Percentiles rank a stretch among this genome's conserved stretches.
phyloP scores from a whole-genome alignment of 2,888 invertebrate species.

The Chaitophorus viminalis region DNA sequence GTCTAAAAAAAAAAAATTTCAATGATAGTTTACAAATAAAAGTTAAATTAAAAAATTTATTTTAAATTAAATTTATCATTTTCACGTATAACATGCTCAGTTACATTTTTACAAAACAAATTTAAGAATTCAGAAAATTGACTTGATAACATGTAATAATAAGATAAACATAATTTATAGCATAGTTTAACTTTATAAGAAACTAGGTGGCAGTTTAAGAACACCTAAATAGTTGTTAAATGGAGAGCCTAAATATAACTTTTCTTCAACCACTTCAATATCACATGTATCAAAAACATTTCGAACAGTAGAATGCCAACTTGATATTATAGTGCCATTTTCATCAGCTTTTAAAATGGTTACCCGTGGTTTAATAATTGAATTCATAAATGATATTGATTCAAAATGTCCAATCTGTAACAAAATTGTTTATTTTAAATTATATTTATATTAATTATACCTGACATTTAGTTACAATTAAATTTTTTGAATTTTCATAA shows the following conservation, averaged over 20 bases:
- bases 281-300: constrained; percentile 73
- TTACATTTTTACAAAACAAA: not conserved
- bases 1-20: too few species aligned
- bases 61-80: too few species aligned
- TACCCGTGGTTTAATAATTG: constrained; percentile 68
- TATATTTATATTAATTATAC: not conserved
- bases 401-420: constrained; percentile 77
- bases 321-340: constrained; percentile 78
- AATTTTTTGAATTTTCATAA: too few species aligned
- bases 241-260: constrained; percentile 77
- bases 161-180: too few species aligned
- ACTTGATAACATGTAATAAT: too few species aligned
- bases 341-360: constrained; percentile 77
- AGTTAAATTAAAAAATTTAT: not conserved
- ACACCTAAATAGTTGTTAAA: constrained; percentile 75
- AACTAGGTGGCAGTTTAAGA: constrained; percentile 66
- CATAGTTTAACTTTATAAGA: too few species aligned
- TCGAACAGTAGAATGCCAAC: constrained; percentile 74
- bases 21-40: too few species aligned
- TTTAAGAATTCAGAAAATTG: too few species aligned
- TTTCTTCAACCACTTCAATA: constrained; percentile 74
- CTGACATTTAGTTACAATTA: too few species aligned
- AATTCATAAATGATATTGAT: constrained; percentile 67
- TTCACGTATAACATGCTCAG: too few species aligned
- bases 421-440: constrained; percentile 48